A percentile compares a stretch with the other conserved stretches of the same genome.
Conservation (phyloP, 1,140 invertebrate species). For the Lutraria rhynchaena region DNA sequence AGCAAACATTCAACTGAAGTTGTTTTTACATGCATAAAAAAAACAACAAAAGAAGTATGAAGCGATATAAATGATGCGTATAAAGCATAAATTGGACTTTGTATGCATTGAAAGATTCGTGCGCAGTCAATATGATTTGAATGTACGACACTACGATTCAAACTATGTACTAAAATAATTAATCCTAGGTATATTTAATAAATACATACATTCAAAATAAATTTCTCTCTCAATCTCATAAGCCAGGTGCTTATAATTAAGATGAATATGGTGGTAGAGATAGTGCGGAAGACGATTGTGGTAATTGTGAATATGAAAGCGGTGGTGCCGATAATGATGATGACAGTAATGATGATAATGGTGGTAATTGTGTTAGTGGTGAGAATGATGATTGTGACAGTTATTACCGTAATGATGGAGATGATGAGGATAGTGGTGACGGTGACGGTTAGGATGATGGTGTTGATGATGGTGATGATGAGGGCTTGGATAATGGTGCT, state of each 20-base stretch:
- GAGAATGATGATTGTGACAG: slow-evolving; percentile 11
- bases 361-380: neutral
- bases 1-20: too few relatives aligned
- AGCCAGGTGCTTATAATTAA: neutral
- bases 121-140: too few relatives aligned
- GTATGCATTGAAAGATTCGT: too few relatives aligned
- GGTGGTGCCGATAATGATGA: slow-evolving; percentile 43
- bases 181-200: neutral
- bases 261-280: slow-evolving; percentile 19
- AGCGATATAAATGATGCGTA: too few relatives aligned
- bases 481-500: slow-evolving; percentile 54
- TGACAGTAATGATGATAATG: slow-evolving; percentile 22
- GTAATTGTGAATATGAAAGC: slow-evolving; percentile 40
- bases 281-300: slow-evolving; percentile 27
- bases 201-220: neutral
- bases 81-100: too few relatives aligned
- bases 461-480: too few relatives aligned
- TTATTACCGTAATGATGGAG: slow-evolving; percentile 52
- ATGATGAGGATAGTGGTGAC: slow-evolving; percentile 53
- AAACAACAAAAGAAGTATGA: too few relatives aligned
- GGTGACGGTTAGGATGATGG: too few relatives aligned
- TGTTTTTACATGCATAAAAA: too few relatives aligned
- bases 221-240: neutral
- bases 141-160: too few relatives aligned
- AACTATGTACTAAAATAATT: too few relatives aligned